Percentiles rank a stretch among this genome's conserved stretches.
Evolutionary conservation across 30 jellyfish, hydroid and myxozoan species (phyloP).

Genomic region (Morbakka virulenta): DNA sequence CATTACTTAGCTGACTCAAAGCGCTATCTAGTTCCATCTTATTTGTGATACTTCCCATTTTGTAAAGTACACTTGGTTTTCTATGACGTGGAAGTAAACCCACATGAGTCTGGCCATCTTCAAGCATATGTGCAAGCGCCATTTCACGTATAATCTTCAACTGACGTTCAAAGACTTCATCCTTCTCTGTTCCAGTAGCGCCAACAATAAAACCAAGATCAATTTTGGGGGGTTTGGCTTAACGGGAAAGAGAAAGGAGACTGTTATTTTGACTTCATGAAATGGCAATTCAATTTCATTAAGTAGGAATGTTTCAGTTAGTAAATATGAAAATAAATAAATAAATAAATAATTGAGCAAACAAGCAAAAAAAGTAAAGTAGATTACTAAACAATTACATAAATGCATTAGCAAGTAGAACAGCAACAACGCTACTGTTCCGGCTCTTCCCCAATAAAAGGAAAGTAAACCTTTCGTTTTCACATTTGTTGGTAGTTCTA

Average conservation of each 20-base stretch:
- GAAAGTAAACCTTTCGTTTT: too few relatives aligned
- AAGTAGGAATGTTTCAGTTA: too few relatives aligned
- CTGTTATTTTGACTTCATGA: too few relatives aligned
- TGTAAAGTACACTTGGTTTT: slow-evolving; percentile 35
- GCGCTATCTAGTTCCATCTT: neutral
- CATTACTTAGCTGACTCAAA: neutral
- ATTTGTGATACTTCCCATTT: slow-evolving; percentile 48
- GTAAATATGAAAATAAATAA: too few relatives aligned
- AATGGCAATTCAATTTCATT: too few relatives aligned
- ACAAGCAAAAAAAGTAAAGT: slow-evolving; percentile 3
- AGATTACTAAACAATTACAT: neutral
- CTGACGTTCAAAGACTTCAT: slow-evolving; percentile 33
- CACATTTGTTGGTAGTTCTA: too few relatives aligned
- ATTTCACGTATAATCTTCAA: slow-evolving; percentile 39
- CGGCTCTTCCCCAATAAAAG: too few relatives aligned
- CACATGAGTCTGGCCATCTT: slow-evolving; percentile 60
- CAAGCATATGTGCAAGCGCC: slow-evolving; percentile 53
- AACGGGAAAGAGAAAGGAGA: too few relatives aligned
- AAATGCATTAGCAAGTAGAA: neutral
- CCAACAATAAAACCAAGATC: slow-evolving; percentile 77
- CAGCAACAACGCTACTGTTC: neutral
- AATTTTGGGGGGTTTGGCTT: slow-evolving; percentile 30
- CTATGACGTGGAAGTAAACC: slow-evolving; percentile 56
- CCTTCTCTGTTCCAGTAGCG: slow-evolving; percentile 43
- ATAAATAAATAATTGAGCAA: too few relatives aligned